phyloP scores from a whole-genome alignment of 2,113 vertebrate genomes.

The Guaruba guarouba region DNA sequence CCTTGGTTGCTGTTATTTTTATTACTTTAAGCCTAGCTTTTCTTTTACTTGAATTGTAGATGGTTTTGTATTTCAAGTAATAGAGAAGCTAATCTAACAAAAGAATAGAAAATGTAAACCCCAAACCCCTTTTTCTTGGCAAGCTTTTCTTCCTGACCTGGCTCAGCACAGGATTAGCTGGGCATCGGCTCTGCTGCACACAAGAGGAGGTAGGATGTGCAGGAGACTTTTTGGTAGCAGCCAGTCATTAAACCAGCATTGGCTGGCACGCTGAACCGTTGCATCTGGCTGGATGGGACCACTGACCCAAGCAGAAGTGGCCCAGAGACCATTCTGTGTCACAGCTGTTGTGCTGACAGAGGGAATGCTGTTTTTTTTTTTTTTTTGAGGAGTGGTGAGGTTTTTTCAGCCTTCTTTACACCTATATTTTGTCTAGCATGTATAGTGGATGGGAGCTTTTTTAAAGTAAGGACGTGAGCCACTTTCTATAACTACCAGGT shows the following conservation, averaged over 20 bases:
- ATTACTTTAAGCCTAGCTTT: not conserved
- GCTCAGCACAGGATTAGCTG: not conserved
- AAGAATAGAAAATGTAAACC: not conserved
- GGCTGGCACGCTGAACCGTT: accelerated
- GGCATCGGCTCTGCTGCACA: not conserved
- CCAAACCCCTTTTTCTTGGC: not conserved
- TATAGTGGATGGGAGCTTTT: not conserved
- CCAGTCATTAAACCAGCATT: not conserved
- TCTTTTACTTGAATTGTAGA: not conserved
- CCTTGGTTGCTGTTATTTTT: not conserved
- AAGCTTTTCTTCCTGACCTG: not conserved
- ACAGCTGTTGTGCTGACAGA: not conserved
- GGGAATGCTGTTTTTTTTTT: not conserved
- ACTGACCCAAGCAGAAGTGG: not conserved
- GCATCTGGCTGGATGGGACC: not conserved
- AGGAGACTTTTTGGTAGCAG: not conserved
- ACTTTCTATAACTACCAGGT: not conserved
- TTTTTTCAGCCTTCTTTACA: not conserved
- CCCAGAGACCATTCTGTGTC: not conserved
- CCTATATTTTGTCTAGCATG: not conserved
- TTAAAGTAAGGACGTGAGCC: not conserved
- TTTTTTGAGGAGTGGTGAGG: not conserved
- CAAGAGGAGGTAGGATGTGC: not conserved
- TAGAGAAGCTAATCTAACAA: not conserved
- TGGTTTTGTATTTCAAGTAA: not conserved